Percentiles rank a stretch among this genome's conserved stretches.
These are phyloP conservation scores for Tylochromis polylepis DNA, from an alignment of 2,113 vertebrate species.

Conservation along the genomic window DNA sequence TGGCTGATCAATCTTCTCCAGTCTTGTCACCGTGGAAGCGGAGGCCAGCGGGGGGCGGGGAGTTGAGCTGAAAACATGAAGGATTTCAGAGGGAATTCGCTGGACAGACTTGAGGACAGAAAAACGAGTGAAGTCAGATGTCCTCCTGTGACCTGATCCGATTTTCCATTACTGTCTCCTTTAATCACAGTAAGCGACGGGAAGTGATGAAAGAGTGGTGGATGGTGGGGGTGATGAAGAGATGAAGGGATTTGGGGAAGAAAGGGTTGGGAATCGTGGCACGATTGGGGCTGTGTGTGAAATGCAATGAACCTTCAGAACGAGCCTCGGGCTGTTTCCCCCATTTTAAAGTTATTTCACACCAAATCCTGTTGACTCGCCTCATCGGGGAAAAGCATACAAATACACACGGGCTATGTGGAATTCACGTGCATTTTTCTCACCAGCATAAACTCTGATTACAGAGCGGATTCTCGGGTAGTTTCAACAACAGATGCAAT, in stretches of 20 bases:
- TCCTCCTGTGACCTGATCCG: constrained; percentile 53
- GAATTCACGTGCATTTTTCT: background rate
- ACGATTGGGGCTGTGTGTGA: constrained; percentile 17
- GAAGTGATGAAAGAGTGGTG: constrained; percentile 47
- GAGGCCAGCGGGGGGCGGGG: background rate
- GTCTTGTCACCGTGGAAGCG: background rate
- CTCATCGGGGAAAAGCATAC: background rate
- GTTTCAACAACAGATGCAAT: background rate
- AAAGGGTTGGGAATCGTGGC: constrained; percentile 19
- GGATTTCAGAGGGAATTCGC: constrained; percentile 7
- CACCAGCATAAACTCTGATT: background rate
- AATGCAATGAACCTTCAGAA: constrained; percentile 33
- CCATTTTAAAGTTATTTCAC: constrained; percentile 14
- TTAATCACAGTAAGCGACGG: constrained; percentile 50
- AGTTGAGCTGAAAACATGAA: background rate
- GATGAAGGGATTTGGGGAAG: constrained; percentile 45
- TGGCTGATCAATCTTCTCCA: constrained; percentile 15
- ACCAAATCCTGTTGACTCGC: constrained; percentile 27
- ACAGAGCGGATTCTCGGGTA: background rate
- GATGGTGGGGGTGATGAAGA: background rate
- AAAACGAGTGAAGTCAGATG: constrained; percentile 35
- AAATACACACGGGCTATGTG: background rate
- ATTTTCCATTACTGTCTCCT: constrained; percentile 55
- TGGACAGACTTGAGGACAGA: background rate
- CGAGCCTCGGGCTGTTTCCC: constrained; percentile 28